Percentiles rank a stretch among this genome's conserved stretches.
Conservation (phyloP, 2,797 vertebrate species). For the Carcharodon carcharias region DNA sequence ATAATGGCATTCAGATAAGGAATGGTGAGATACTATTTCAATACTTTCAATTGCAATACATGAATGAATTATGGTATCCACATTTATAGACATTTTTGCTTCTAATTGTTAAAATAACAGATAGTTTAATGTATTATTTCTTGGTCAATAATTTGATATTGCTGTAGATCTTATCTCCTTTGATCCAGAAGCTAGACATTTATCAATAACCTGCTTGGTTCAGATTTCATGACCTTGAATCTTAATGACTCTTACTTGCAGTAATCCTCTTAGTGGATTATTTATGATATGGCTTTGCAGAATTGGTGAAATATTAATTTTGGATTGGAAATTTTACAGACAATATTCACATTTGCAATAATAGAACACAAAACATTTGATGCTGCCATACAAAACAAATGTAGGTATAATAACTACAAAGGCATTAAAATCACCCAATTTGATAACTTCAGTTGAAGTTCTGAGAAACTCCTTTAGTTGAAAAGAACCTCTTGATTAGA, state of each 20-base stretch:
- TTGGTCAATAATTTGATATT: background rate
- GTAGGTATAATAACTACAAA: background rate
- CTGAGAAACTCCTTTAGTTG: background rate
- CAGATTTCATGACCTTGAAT: background rate
- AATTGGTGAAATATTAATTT: background rate
- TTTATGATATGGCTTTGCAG: background rate
- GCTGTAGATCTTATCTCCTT: background rate
- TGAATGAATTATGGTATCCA: background rate
- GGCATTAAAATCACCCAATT: background rate
- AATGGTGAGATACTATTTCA: background rate
- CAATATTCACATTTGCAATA: background rate
- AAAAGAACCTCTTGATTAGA: background rate
- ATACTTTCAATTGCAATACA: background rate
- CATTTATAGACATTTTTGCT: background rate
- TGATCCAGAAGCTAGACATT: background rate
- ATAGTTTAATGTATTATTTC: background rate
- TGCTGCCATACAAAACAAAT: background rate
- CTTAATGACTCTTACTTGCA: background rate
- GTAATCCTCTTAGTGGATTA: background rate
- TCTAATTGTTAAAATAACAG: background rate
- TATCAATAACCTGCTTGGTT: background rate
- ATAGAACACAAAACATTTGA: background rate
- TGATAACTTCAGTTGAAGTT: background rate
- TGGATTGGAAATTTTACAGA: background rate
- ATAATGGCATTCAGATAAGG: background rate